A percentile compares a stretch with the other conserved stretches of the same genome.
These are phyloP conservation scores for Sipunculus nudus DNA, from an alignment of 2,888 invertebrate species.

Conservation along the genomic window DNA sequence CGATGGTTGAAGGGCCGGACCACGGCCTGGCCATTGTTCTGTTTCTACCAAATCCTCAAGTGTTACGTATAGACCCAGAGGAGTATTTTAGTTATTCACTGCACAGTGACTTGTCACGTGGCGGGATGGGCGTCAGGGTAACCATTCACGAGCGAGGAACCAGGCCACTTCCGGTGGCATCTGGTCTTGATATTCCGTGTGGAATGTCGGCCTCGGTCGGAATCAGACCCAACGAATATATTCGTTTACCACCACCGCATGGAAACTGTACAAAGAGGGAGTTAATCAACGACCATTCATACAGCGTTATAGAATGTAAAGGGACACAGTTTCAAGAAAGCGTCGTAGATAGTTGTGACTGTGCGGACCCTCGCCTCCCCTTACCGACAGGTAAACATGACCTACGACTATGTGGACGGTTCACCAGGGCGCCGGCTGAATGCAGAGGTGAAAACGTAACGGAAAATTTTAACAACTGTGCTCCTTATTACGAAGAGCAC, in stretches of 20 bases:
- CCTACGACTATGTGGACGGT: conserved; percentile 47
- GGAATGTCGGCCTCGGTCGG: conserved; percentile 17
- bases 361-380: conserved; percentile 43
- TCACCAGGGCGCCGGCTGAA: conserved; percentile 1
- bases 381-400: conserved; percentile 32
- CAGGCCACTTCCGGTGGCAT: conserved; percentile 14
- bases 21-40: conserved; percentile 14
- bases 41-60: conserved; percentile 3
- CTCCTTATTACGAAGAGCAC: not conserved
- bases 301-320: conserved; percentile 56
- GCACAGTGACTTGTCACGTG: conserved; percentile 8
- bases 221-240: conserved; percentile 4
- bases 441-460: conserved; percentile 2
- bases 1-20: conserved; percentile 21
- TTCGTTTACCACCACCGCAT: conserved; percentile 9
- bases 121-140: conserved; percentile 15
- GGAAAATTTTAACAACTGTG: conserved; percentile 5
- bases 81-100: conserved; percentile 1
- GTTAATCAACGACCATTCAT: conserved; percentile 46
- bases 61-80: not conserved
- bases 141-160: conserved; percentile 17
- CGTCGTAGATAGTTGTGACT: conserved; percentile 50
- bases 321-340: conserved; percentile 55
- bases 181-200: conserved; percentile 16
- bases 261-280: conserved; percentile 56